These are phyloP conservation scores for Semotilus atromaculatus DNA, from an alignment of 2,797 vertebrate genomes.

Conservation along the genomic window DNA sequence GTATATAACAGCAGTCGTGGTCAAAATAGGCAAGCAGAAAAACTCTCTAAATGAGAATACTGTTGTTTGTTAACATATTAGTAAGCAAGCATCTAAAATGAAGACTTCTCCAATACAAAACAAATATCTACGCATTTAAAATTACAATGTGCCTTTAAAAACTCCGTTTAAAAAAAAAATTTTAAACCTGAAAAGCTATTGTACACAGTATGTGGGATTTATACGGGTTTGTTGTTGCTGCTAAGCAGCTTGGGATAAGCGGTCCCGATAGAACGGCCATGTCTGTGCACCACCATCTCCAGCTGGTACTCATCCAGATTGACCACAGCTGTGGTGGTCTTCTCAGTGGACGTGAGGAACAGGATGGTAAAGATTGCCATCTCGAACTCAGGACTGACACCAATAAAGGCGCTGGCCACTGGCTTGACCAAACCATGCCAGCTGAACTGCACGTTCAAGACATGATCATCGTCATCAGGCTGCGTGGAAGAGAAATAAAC, in stretches of 20 bases:
- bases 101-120: neutral
- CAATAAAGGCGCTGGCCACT: conserved; percentile 79
- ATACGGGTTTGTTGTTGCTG: conserved; percentile 74
- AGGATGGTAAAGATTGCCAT: conserved; percentile 84
- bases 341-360: conserved; percentile 80
- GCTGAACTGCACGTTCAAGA: conserved; percentile 87
- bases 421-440: conserved; percentile 84
- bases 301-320: conserved; percentile 82
- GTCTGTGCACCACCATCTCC: conserved; percentile 78
- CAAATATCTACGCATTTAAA: neutral
- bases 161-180: no score
- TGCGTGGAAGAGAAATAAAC: conserved; percentile 50
- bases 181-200: neutral
- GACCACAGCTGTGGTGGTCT: conserved; percentile 74
- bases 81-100: neutral
- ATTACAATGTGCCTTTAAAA: neutral
- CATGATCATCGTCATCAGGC: conserved; percentile 84
- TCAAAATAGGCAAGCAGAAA: neutral
- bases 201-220: conserved; percentile 8
- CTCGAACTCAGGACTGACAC: conserved; percentile 87
- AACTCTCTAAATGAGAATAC: neutral
- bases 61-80: neutral
- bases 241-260: conserved; percentile 84
- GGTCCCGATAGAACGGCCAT: conserved; percentile 80
- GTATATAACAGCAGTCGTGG: neutral